Evolutionary conservation across 2,888 invertebrate genomes (phyloP).

Genomic region (Melolontha melolontha): DNA sequence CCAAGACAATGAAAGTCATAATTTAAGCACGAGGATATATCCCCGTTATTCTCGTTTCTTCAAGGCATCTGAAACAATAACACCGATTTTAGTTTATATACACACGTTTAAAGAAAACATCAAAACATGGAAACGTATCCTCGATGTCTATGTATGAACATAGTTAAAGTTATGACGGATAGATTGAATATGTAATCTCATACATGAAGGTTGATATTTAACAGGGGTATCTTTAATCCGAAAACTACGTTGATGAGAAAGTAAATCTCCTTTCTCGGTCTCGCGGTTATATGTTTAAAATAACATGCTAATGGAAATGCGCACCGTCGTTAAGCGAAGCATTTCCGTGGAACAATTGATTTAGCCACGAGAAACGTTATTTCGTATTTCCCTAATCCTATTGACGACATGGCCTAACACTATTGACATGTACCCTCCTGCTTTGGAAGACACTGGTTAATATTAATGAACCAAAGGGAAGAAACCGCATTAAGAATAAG

Average conservation of each 20-base stretch:
- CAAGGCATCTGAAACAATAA: conserved; percentile 58
- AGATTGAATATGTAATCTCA: background rate
- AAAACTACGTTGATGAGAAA: conserved; percentile 7
- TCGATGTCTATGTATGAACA: no score
- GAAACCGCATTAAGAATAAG: conserved; percentile 54
- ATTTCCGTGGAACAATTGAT: conserved; percentile 58
- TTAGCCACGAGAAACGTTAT: conserved; percentile 58
- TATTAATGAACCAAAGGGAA: conserved; percentile 57
- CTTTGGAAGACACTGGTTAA: conserved; percentile 56
- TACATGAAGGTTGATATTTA: conserved; percentile 9
- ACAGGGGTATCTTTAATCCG: conserved; percentile 11
- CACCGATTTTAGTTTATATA: conserved; percentile 21
- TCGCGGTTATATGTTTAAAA: conserved; percentile 32
- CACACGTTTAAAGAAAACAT: background rate
- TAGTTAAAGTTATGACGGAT: background rate
- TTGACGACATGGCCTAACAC: conserved; percentile 59
- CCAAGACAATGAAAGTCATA: conserved; percentile 54
- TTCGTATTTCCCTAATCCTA: conserved; percentile 60
- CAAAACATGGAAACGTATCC: background rate
- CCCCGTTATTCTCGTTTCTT: conserved; percentile 52
- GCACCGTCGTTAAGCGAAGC: conserved; percentile 54
- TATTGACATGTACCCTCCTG: conserved; percentile 57
- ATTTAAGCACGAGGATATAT: conserved; percentile 55
- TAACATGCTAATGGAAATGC: conserved; percentile 43
- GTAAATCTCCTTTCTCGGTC: conserved; percentile 11